These are phyloP conservation scores for Steinernema carpocapsae DNA, from an alignment of 2,888 invertebrate species.

Conservation along the genomic window DNA sequence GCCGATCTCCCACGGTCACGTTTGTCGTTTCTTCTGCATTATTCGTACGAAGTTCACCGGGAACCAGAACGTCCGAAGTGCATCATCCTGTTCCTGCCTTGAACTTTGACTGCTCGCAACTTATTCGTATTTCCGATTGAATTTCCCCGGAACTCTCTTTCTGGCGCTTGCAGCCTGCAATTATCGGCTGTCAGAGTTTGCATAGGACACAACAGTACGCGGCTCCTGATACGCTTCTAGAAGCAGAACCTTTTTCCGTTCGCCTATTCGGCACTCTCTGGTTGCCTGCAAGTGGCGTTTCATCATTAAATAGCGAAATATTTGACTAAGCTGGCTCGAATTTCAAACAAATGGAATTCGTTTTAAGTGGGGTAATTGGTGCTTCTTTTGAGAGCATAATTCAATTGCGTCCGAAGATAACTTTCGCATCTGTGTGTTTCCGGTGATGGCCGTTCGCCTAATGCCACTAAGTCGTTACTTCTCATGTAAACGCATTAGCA, in stretches of 20 bases:
- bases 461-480: too few species aligned
- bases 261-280: not conserved
- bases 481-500: not conserved
- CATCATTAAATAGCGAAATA: not conserved
- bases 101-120: conserved; percentile 24
- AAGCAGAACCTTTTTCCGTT: not conserved
- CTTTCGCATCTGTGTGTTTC: not conserved
- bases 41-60: too few species aligned
- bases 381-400: not conserved
- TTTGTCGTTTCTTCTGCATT: too few species aligned
- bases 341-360: conserved; percentile 5
- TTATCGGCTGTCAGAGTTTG: too few species aligned
- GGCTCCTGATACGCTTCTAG: not conserved
- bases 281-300: too few species aligned
- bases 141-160: too few species aligned
- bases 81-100: not conserved
- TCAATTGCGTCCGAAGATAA: conserved; percentile 6
- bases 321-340: not conserved
- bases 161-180: too few species aligned
- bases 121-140: not conserved
- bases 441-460: too few species aligned
- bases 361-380: conserved; percentile 28
- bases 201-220: too few species aligned
- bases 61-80: too few species aligned
- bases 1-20: too few species aligned